Conservation (phyloP, 2,888 invertebrate species). For the Dicyrtoma fusca region DNA sequence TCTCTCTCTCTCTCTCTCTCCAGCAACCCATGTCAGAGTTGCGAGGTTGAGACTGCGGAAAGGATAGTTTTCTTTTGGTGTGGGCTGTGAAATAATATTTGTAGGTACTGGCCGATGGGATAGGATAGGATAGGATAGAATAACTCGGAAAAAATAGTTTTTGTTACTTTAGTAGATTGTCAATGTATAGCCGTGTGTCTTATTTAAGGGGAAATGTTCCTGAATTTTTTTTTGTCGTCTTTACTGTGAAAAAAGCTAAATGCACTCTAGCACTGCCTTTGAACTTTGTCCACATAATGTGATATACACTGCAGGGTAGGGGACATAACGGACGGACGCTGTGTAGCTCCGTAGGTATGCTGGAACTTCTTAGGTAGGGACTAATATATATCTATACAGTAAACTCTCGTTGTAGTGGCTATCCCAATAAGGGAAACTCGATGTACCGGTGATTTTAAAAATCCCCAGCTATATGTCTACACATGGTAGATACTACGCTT, state of each 20-base stretch:
- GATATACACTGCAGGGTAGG: not conserved
- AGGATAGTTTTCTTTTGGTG: not conserved
- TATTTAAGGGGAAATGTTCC: slow-evolving; percentile 1
- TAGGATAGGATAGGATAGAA: too few relatives aligned
- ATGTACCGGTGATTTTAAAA: too few relatives aligned
- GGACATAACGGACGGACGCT: not conserved
- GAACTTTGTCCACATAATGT: not conserved
- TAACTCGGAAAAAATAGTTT: not conserved
- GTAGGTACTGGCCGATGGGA: too few relatives aligned
- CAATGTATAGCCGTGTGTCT: not conserved
- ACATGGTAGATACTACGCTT: too few relatives aligned
- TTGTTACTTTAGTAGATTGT: slow-evolving; percentile 8
- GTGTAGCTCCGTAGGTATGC: too few relatives aligned
- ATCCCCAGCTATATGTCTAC: too few relatives aligned
- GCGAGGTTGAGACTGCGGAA: not conserved
- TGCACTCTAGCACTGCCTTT: slow-evolving; percentile 1
- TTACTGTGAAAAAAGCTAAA: not conserved
- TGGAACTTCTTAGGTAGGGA: too few relatives aligned
- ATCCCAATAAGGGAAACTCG: too few relatives aligned
- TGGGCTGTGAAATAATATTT: not conserved
- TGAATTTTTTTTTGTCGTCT: not conserved
- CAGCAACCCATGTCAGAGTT: too few relatives aligned
- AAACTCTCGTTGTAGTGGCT: too few relatives aligned
- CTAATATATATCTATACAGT: too few relatives aligned
- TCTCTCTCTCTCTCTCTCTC: not conserved